Evolutionary conservation across 2,888 invertebrate genomes (phyloP), one percentile per base, ranked within the genome.

Genomic region (Pseudanteris insignis): DNA sequence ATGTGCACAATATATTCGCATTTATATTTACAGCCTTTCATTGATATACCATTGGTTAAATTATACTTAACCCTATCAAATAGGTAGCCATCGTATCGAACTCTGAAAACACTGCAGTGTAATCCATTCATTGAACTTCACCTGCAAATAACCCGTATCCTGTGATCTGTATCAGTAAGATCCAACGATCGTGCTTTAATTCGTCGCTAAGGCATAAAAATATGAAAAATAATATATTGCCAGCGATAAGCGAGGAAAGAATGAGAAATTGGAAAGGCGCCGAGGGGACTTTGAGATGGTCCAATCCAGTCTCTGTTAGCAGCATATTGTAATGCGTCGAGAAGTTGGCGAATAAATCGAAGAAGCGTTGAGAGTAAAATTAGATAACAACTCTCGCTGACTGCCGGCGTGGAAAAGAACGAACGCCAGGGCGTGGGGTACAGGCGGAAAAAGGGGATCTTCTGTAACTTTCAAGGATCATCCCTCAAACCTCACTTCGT

Each of bases 311-410:
- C 69, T 68, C 72, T 70, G 74, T 73, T 72, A 73, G 74, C 69
- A 74, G 79, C 79, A 79, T 79, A 79, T 79, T 79, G 79, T 79
- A 79, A 79, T 78, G 77, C 76, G 75, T 71, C 75, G 74, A 75
- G 72, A 79, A 79, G 78, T 79, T 79, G 73, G 78, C 74, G 78
- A 77, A 79, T 79, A 79, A 79, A 79, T 79, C 79, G 79, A 79
- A 79, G 76, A 77, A 79, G 79, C 77, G 79, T 77, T 79, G 78
- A 78, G 78, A 79, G 79, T 79, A 78, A 79, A 79, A 79, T 79
- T 79, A 79, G 79, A 79, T 79, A 79, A 79, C 79, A 79, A 78
- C 78, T 78, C 76, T 72, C 68, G 70, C 69, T 73, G 69, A 71
- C 71, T 71, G 66, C 67, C 63, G 65, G 68, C 63, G 63, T 65